These are phyloP conservation scores for Mormoops blainvillei DNA, from an alignment of 2,113 vertebrate species.

Conservation along the genomic window DNA sequence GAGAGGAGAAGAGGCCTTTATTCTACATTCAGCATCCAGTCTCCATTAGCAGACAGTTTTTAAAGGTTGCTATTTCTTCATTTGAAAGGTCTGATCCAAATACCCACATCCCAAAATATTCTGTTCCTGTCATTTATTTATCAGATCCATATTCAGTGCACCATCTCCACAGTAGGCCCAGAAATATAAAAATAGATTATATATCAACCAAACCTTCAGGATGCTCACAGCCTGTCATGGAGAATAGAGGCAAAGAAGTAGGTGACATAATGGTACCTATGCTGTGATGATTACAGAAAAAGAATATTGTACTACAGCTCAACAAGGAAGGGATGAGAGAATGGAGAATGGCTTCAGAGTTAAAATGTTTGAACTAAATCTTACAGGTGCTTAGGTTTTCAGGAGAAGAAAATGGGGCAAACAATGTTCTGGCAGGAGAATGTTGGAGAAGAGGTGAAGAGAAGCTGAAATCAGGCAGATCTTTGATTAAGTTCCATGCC, in stretches of 20 bases:
- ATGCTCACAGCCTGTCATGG: background rate
- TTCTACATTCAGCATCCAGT: slow-evolving; percentile 12
- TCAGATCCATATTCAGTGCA: background rate
- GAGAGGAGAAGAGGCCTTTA: background rate
- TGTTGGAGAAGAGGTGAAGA: background rate
- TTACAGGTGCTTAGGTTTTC: background rate
- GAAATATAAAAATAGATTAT: background rate
- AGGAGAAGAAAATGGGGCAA: background rate
- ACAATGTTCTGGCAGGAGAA: background rate
- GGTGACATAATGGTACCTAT: background rate
- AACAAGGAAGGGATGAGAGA: background rate
- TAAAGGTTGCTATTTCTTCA: slow-evolving; percentile 42
- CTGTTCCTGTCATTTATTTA: background rate
- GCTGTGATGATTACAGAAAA: background rate
- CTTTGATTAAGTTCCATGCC: background rate
- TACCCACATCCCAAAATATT: background rate
- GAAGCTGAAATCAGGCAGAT: background rate
- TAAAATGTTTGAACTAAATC: background rate
- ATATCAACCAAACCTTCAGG: background rate
- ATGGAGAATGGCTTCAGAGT: background rate
- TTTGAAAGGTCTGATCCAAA: slow-evolving; percentile 12
- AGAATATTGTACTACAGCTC: background rate
- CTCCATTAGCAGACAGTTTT: slow-evolving; percentile 52
- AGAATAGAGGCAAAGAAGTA: background rate
- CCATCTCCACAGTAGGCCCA: background rate